A percentile compares a stretch with the other conserved stretches of the same genome.
These are phyloP conservation scores for Triplophysa rosa DNA, from an alignment of 2,113 vertebrate species.

Conservation along the genomic window DNA sequence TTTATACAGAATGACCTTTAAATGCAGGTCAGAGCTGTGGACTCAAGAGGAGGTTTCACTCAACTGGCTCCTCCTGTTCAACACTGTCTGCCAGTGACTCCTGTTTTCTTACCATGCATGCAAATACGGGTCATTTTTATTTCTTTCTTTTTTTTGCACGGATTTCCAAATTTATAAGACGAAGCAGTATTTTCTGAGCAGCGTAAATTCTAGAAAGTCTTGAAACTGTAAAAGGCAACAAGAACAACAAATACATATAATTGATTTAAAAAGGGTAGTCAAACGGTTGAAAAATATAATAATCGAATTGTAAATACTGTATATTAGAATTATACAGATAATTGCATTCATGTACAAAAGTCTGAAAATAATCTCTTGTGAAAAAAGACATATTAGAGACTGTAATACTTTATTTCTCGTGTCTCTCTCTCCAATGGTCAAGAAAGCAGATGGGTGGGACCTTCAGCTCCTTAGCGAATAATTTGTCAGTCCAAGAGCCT, in stretches of 20 bases:
- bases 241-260: not conserved
- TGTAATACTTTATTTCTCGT: not conserved
- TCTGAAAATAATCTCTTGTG: no score
- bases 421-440: conserved; percentile 43
- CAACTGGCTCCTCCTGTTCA: conserved; percentile 1
- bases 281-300: no score
- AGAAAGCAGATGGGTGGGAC: conserved; percentile 37
- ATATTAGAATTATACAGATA: not conserved
- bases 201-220: not conserved
- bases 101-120: not conserved
- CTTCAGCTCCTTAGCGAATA: conserved; percentile 39
- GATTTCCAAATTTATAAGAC: not conserved
- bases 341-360: not conserved
- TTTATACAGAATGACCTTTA: conserved; percentile 52
- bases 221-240: conserved; percentile 14
- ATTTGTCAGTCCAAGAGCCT: not conserved
- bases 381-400: no score
- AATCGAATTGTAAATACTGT: no score
- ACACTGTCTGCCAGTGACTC: not conserved
- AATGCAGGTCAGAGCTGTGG: not conserved
- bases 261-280: not conserved
- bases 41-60: conserved; percentile 3
- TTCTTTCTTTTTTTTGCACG: not conserved
- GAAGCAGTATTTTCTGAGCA: no score
- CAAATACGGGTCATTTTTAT: conserved; percentile 25